These are phyloP conservation scores for Rhagophthalmus giganteus DNA, from an alignment of 2,888 invertebrate species.

Conservation along the genomic window DNA sequence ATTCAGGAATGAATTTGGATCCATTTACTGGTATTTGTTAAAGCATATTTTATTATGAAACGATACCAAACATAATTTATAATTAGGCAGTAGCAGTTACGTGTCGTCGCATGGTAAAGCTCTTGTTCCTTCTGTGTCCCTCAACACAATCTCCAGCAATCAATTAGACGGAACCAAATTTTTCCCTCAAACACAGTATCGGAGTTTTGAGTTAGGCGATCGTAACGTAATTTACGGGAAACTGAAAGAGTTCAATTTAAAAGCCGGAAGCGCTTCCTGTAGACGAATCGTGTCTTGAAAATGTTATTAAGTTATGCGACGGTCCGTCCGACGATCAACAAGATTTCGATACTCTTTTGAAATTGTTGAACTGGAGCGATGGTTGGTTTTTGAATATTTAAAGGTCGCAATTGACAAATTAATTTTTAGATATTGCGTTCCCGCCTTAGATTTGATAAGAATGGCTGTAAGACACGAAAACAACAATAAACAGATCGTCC, in stretches of 20 bases:
- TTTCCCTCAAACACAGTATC: constrained; percentile 58
- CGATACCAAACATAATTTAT: constrained; percentile 7
- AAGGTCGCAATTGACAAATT: too few species aligned
- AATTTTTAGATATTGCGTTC: constrained; percentile 72
- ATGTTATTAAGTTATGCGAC: constrained; percentile 66
- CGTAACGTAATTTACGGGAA: constrained; percentile 73
- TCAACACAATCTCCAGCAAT: background rate
- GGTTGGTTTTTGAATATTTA: constrained; percentile 62
- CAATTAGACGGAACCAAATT: constrained; percentile 34
- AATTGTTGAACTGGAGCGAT: constrained; percentile 72
- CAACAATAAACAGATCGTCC: constrained; percentile 64
- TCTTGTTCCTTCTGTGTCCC: background rate
- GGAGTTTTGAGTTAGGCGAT: constrained; percentile 79
- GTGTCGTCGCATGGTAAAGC: constrained; percentile 37
- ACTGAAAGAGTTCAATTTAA: constrained; percentile 73
- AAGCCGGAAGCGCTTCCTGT: constrained; percentile 59
- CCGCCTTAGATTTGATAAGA: constrained; percentile 84
- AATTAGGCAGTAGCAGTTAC: constrained; percentile 50
- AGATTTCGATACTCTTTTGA: constrained; percentile 62
- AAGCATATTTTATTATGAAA: too few species aligned
- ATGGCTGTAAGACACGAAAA: constrained; percentile 68
- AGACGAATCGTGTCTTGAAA: constrained; percentile 62
- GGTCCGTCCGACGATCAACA: constrained; percentile 55
- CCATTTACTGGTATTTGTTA: constrained; percentile 62
- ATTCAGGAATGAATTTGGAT: constrained; percentile 55